Evolutionary conservation across 2,113 vertebrate genomes (phyloP).

Genomic region (Furnarius figulus): DNA sequence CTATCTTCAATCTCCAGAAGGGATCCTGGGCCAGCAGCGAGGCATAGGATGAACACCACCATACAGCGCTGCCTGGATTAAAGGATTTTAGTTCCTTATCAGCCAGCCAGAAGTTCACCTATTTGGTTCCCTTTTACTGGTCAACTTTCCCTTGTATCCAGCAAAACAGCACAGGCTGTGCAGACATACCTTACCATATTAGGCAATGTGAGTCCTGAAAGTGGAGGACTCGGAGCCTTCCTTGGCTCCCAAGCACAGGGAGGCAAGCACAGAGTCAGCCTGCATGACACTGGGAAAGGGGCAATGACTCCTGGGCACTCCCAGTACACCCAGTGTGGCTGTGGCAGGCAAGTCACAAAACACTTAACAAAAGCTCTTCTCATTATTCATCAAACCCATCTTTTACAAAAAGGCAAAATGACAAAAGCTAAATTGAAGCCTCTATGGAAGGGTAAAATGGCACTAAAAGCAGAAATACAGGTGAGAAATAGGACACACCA

Average conservation of each 20-base stretch:
- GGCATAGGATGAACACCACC: background rate
- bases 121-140: background rate
- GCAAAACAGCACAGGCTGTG: background rate
- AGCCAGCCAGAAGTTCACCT: constrained; percentile 15
- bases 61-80: rapidly evolving
- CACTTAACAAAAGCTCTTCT: background rate
- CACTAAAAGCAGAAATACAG: background rate
- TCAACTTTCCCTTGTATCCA: background rate
- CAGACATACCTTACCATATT: constrained; percentile 83
- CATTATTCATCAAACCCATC: background rate
- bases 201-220: constrained; percentile 65
- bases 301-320: background rate
- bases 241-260: constrained; percentile 47
- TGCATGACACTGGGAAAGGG: background rate
- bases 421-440: background rate
- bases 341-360: background rate
- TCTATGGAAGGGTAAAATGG: background rate
- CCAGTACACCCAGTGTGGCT: background rate
- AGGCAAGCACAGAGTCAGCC: background rate
- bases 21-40: background rate
- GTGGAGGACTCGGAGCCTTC: constrained; percentile 26
- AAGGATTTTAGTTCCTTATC: background rate
- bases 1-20: background rate
- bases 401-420: background rate
- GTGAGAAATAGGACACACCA: background rate